Conservation (phyloP, 2,888 invertebrate genomes). For the Rhagophthalmus giganteus region DNA sequence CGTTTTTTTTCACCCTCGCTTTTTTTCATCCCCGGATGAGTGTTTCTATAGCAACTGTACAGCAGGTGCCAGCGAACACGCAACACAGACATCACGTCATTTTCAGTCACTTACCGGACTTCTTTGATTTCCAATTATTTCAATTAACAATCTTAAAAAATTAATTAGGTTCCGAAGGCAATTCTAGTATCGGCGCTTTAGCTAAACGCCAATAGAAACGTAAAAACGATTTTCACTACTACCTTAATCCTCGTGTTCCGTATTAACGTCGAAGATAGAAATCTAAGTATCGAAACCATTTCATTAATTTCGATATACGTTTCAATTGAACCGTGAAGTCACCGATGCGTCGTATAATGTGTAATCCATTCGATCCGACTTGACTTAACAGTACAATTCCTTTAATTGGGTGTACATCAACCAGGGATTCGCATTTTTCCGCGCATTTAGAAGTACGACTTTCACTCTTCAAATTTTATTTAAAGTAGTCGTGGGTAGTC, state of each 20-base stretch:
- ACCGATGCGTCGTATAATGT: constrained; percentile 14
- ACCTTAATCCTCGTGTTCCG: too few relatives aligned
- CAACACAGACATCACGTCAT: constrained; percentile 55
- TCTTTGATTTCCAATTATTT: constrained; percentile 44
- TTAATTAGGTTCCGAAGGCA: too few relatives aligned
- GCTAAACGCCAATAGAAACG: too few relatives aligned
- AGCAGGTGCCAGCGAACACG: constrained; percentile 58
- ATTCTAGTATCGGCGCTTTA: too few relatives aligned
- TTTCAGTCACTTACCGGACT: constrained; percentile 51
- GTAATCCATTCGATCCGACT: constrained; percentile 18
- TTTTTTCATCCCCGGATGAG: constrained; percentile 61
- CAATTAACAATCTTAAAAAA: constrained; percentile 18
- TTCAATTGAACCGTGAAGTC: constrained; percentile 13
- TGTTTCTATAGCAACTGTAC: constrained; percentile 68
- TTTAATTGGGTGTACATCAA: constrained; percentile 22
- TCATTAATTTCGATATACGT: constrained; percentile 19
- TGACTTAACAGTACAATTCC: constrained; percentile 17
- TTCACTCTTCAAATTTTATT: constrained; percentile 7
- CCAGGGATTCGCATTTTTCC: constrained; percentile 7
- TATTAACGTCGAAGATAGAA: too few relatives aligned
- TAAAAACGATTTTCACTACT: too few relatives aligned
- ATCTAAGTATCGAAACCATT: constrained; percentile 12
- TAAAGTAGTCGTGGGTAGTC: too few relatives aligned
- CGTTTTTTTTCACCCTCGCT: constrained; percentile 63
- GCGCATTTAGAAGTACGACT: constrained; percentile 2